These are phyloP conservation scores for Myoxocephalus aenaeus DNA, from an alignment of 2,797 vertebrate species.

Conservation along the genomic window DNA sequence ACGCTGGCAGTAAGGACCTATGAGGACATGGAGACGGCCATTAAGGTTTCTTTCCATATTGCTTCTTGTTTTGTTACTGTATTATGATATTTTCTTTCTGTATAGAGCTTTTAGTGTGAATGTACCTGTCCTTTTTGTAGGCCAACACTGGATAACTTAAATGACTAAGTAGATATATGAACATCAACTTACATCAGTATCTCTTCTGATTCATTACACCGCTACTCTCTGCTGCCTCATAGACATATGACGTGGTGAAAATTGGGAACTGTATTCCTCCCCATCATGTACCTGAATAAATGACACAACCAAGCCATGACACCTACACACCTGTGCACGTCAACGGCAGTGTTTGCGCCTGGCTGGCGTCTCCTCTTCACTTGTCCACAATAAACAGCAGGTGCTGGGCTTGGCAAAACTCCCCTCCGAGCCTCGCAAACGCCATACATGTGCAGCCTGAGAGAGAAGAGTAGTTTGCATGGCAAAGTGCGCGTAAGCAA, in stretches of 20 bases:
- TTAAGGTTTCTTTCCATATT: neutral
- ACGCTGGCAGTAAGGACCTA: constrained; percentile 73
- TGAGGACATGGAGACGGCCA: constrained; percentile 11
- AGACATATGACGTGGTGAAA: neutral
- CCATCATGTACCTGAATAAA: neutral
- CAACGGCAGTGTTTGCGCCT: constrained; percentile 70
- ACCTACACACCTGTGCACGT: constrained; percentile 61
- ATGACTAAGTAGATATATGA: neutral
- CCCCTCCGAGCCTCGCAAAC: constrained; percentile 96
- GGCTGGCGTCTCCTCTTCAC: constrained; percentile 85
- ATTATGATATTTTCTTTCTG: neutral
- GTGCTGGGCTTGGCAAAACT: constrained; percentile 99
- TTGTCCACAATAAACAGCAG: constrained; percentile 92
- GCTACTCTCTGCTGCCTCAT: neutral
- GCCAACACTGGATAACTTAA: neutral
- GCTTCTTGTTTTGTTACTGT: neutral
- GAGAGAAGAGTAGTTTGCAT: constrained; percentile 7
- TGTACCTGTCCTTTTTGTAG: neutral
- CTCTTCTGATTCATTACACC: neutral
- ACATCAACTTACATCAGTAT: neutral
- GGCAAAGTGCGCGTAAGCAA: too few relatives aligned
- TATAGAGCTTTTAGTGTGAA: neutral
- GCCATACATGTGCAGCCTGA: constrained; percentile 96
- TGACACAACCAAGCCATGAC: neutral
- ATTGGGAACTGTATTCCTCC: neutral